phyloP scores from a whole-genome alignment of 2,888 invertebrate species.

The Lepidochitona cinerea region DNA sequence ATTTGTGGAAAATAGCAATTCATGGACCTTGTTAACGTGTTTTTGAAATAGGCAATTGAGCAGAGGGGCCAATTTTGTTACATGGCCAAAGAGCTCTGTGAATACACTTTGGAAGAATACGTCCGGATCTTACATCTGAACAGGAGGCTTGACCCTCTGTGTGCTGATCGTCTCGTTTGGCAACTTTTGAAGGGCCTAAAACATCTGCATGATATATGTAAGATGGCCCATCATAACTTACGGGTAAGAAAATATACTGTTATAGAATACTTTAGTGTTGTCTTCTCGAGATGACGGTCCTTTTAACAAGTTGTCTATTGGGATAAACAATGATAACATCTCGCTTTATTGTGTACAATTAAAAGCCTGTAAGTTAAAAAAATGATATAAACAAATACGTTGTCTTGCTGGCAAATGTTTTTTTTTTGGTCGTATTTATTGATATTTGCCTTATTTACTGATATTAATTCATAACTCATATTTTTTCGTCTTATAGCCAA shows the following conservation, averaged over 20 bases:
- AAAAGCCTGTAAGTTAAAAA: not conserved
- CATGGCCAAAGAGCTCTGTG: constrained; percentile 59
- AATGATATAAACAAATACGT: no score
- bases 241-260: constrained; percentile 50
- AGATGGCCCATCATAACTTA: constrained; percentile 56
- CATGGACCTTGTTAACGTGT: no score
- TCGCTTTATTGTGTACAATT: no score
- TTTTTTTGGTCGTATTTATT: no score
- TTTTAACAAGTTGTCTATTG: no score
- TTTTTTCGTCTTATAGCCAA: constrained; percentile 54
- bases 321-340: no score
- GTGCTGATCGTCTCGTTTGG: constrained; percentile 49
- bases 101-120: constrained; percentile 59
- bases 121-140: constrained; percentile 38
- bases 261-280: no score
- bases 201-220: constrained; percentile 52
- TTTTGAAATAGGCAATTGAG: constrained; percentile 50
- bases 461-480: no score
- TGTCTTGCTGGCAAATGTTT: no score
- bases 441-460: no score
- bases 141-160: constrained; percentile 30
- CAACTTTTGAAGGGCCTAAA: constrained; percentile 61
- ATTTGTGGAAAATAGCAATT: no score
- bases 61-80: constrained; percentile 43
- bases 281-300: no score